phyloP scores from a whole-genome alignment of 2,113 vertebrate species.

The Leucopternis melanops region DNA sequence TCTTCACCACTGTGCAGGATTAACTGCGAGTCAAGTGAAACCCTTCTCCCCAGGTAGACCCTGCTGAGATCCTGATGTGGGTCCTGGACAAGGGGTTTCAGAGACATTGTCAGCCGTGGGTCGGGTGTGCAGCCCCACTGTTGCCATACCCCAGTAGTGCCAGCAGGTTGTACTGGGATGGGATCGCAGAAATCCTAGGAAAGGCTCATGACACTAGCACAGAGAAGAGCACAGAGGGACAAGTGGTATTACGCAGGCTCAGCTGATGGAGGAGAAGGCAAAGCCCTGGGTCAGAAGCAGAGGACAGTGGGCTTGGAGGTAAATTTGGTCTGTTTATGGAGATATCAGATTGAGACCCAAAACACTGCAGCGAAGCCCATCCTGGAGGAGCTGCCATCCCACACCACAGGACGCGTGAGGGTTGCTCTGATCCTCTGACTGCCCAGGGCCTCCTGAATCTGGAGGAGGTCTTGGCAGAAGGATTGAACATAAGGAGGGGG shows the following conservation, averaged over 20 bases:
- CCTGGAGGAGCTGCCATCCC: background rate
- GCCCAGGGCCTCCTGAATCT: background rate
- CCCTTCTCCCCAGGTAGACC: background rate
- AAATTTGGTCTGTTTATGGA: background rate
- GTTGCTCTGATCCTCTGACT: background rate
- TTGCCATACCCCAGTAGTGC: background rate
- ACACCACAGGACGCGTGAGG: background rate
- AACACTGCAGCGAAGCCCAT: background rate
- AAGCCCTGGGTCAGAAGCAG: background rate
- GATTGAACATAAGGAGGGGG: background rate
- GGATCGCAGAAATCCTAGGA: background rate
- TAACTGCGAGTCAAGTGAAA: fast-evolving
- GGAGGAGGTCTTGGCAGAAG: background rate
- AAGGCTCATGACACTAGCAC: background rate
- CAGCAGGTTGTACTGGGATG: background rate
- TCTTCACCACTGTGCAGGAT: background rate
- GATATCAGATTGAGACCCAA: background rate
- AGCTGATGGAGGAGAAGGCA: background rate
- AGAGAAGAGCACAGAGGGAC: background rate
- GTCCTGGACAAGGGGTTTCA: background rate
- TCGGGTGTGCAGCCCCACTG: background rate
- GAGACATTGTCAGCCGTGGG: fast-evolving
- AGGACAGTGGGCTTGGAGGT: background rate
- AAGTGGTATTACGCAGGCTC: background rate
- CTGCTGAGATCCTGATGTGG: background rate